Conservation (phyloP, 92 coral and sea anemone species). For the Palythoa grandiflora region DNA sequence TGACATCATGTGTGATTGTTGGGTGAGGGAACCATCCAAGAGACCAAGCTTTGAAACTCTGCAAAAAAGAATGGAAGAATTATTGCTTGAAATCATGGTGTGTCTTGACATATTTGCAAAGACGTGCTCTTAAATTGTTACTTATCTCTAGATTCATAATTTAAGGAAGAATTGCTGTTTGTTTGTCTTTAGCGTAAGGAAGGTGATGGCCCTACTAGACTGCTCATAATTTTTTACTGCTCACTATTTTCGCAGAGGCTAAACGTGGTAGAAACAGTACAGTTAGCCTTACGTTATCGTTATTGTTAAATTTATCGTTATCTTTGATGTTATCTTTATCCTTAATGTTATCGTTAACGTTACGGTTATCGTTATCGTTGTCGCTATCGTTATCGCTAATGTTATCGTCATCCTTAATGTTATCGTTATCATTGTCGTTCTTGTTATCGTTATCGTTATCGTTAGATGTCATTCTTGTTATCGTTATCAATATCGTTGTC, state of each 20-base stretch:
- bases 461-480: neutral
- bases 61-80: neutral
- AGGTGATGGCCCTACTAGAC: too few relatives aligned
- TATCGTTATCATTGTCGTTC: too few relatives aligned
- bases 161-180: neutral
- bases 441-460: neutral
- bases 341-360: too few relatives aligned
- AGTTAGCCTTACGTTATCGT: too few relatives aligned
- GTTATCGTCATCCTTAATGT: too few relatives aligned
- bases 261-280: too few relatives aligned
- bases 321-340: neutral
- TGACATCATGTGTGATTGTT: slow-evolving; percentile 70
- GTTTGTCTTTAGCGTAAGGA: neutral
- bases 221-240: too few relatives aligned
- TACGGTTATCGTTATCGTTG: neutral
- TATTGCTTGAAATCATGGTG: neutral
- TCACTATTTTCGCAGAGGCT: too few relatives aligned
- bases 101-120: neutral
- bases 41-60: slow-evolving; percentile 71
- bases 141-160: neutral
- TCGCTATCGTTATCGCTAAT: neutral
- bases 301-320: neutral
- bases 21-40: slow-evolving; percentile 65
- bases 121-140: too few relatives aligned
- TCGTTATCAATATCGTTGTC: too few relatives aligned